Base-by-base conservation (phyloP, 2,888 invertebrate genomes). In the Eristalinus sepulchralis region DNA sequence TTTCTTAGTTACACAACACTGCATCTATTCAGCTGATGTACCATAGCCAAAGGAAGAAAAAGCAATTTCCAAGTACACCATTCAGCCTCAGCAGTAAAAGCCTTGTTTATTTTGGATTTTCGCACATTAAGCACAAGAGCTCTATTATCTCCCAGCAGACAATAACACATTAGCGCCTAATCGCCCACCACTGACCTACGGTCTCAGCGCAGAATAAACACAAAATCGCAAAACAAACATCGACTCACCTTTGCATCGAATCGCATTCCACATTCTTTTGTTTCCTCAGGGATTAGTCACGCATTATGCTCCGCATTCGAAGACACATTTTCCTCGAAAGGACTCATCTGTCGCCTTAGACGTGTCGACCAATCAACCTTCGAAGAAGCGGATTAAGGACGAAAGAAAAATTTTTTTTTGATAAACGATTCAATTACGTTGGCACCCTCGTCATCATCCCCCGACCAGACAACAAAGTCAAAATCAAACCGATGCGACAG, bases 391-490 rank as follows among this genome's bases (percentile, higher is more conserved):
- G 67, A 73, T 79, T 72, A 81, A 75, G 64, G 63, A 75, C 34
- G 53, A 63, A 36, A 78, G 59, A 17, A 66, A 13, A 34, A 24
- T 36, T 60, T 31, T 60, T 78, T 85, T 86, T 79, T 86, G 24
- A 86, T 86, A 83, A 83, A 86, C 83, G 86, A 79, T 75, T 86
- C 83, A 86, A 86, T 86, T 86, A 86, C 78, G 70, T 83, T 83
- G 83, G 83, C 86, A 86, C 83, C 86, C 83, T 75, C 79, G 86
- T 86, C 83, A 55, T 34, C 55, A 60, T 33, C 60, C 31, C 17
- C 11, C 13, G 22, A 22, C 3, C 20, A 6, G 31, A 63, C 17
- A 53, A 71, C 39, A 84, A 67, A 85, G 84, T 77, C 84, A 71
- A 22, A 79, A 66, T 59, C 47, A 72, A 60, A 78, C 57, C 68